phyloP scores from a whole-genome alignment of 1,140 invertebrate genomes.

The Oppia nitens region DNA sequence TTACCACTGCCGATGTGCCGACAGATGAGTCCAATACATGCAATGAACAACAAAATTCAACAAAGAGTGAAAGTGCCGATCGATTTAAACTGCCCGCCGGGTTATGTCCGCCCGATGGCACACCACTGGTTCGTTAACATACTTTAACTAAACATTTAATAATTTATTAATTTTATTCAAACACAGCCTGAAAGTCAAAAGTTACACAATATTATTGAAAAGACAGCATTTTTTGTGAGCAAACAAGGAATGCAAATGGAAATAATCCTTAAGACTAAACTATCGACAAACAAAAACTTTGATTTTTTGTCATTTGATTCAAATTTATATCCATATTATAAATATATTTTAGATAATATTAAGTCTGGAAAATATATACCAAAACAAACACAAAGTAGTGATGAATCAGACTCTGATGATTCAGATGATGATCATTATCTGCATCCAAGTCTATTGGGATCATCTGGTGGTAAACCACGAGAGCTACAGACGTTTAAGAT shows the following conservation, averaged over 20 bases:
- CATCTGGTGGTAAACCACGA: slow-evolving; percentile 16
- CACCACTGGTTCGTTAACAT: slow-evolving; percentile 18
- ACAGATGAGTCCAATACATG: neutral
- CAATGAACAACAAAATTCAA: slow-evolving; percentile 1
- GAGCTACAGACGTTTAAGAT: neutral
- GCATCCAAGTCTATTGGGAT: slow-evolving; percentile 50
- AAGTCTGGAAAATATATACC: slow-evolving; percentile 56
- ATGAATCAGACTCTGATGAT: slow-evolving; percentile 11
- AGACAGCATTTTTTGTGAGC: slow-evolving; percentile 84
- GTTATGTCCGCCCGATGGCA: slow-evolving; percentile 17
- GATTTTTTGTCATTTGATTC: slow-evolving; percentile 76
- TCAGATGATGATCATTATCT: slow-evolving; percentile 47
- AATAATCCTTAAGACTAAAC: slow-evolving; percentile 91
- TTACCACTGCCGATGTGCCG: neutral
- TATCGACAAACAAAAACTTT: slow-evolving; percentile 81
- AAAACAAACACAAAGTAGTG: slow-evolving; percentile 9
- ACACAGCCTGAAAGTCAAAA: slow-evolving; percentile 77
- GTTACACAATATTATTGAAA: slow-evolving; percentile 83
- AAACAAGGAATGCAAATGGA: slow-evolving; percentile 92
- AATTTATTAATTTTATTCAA: slow-evolving; percentile 15
- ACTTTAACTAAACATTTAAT: neutral
- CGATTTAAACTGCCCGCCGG: slow-evolving; percentile 19
- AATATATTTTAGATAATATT: slow-evolving; percentile 57
- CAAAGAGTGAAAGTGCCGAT: slow-evolving; percentile 13
- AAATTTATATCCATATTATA: slow-evolving; percentile 73